Evolutionary conservation across 2,888 invertebrate genomes (phyloP), one percentile per base, ranked within the genome.

Genomic region (Philopedon plagiatum): DNA sequence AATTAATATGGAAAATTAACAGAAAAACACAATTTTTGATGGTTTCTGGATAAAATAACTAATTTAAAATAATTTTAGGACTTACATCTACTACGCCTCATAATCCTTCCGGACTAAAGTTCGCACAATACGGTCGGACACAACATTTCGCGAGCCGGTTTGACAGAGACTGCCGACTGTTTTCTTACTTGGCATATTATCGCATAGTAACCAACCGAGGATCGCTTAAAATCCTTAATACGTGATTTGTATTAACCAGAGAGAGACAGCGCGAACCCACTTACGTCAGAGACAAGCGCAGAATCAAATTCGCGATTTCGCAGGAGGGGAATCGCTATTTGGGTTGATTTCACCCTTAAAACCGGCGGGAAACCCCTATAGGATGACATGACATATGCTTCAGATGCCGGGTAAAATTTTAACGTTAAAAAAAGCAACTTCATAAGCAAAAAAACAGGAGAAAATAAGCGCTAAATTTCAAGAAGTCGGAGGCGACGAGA

Each of bases 401-500:
- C 21, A 56, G 57, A 44, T 46, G 56, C 29, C 65, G 62, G 75
- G 78, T 73, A 65, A 75, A 76, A 77, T 78, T 75, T 75, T 58
- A 29, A 61, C 46, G 41, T 23, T 73, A 70, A 80, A 82, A 84
- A 84, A 79, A 77, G 77, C 51, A 75, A 76, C 54, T 76, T 77
- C 79, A 81, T 78, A 71, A 34, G 15, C 26, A 39, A 57, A 65
- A 66, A 81, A 81, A 77, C 62, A 51, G 23, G 44, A 61, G 76
- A 83, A 82, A 83, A 78, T 70, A 41, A 67, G 46, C 58, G 60
- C 56, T 57, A 75, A 82, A 84, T 67, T 68, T 67, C 73, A 60
- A 77, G 79, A 83, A 82, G 84, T 84, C 84, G 83, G 81, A 78
- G 80, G 79, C 72, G 78, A 75, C 70, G 80, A 75, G 81, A 80